phyloP scores from a whole-genome alignment of 1,140 invertebrate genomes.

The Apis laboriosa region DNA sequence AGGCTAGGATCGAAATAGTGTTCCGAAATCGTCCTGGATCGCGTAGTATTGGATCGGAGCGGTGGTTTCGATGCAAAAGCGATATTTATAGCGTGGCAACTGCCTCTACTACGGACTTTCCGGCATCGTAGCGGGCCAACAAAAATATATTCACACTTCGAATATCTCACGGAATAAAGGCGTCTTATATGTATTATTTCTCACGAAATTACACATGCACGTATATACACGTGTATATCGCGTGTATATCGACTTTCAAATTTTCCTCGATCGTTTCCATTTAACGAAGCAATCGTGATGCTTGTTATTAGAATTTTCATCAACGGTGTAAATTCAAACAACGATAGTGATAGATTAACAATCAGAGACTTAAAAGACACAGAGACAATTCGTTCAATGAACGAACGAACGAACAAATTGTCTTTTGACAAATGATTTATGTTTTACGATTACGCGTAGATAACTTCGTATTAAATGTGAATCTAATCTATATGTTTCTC shows the following conservation, averaged over 20 bases:
- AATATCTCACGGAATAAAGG: conserved; percentile 51
- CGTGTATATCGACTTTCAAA: neutral
- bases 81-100: conserved; percentile 77
- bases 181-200: conserved; percentile 43
- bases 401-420: neutral
- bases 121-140: conserved; percentile 74
- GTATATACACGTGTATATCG: no score
- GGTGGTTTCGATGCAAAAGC: conserved; percentile 76
- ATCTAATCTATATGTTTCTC: no score
- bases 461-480: neutral
- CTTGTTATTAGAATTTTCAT: neutral
- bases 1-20: conserved; percentile 11
- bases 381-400: no score
- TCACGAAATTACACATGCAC: conserved; percentile 12
- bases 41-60: conserved; percentile 70
- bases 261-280: neutral
- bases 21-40: conserved; percentile 59
- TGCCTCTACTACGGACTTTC: conserved; percentile 72
- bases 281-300: neutral
- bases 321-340: neutral
- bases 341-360: conserved; percentile 1
- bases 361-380: neutral
- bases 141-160: conserved; percentile 78
- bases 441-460: neutral
- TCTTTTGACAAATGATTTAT: neutral